Percentiles rank a stretch among this genome's conserved stretches.
These are phyloP conservation scores for Tupaia chinensis DNA, from an alignment of 2,113 vertebrate species.

Conservation along the genomic window DNA sequence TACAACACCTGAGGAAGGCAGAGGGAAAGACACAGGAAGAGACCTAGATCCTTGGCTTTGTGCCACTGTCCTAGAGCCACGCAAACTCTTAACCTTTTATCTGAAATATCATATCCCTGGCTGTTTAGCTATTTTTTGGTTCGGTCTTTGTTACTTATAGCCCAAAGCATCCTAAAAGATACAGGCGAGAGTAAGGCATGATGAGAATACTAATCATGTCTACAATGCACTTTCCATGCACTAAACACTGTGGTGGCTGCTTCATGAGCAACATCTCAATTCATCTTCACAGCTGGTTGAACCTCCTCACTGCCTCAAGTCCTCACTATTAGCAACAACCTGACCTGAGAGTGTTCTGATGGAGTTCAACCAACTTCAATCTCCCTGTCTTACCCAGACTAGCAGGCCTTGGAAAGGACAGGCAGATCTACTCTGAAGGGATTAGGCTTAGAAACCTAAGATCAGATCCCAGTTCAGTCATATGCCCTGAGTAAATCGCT, in stretches of 20 bases:
- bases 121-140: background rate
- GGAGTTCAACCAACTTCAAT: background rate
- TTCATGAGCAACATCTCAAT: background rate
- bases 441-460: conserved; percentile 15
- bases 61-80: background rate
- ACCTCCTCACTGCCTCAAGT: background rate
- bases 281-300: background rate
- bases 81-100: background rate
- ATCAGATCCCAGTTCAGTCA: background rate
- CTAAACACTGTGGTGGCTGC: background rate
- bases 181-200: background rate
- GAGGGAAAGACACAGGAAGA: background rate
- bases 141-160: background rate
- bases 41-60: background rate
- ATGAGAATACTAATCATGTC: background rate
- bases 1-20: background rate
- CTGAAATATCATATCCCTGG: background rate
- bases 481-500: background rate
- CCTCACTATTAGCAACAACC: background rate
- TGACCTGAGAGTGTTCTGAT: background rate
- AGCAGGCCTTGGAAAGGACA: background rate
- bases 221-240: accelerated
- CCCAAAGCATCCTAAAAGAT: background rate
- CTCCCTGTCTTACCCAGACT: background rate
- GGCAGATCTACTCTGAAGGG: background rate